Conservation (phyloP, 2,888 invertebrate genomes). For the Sphinx pinastri region DNA sequence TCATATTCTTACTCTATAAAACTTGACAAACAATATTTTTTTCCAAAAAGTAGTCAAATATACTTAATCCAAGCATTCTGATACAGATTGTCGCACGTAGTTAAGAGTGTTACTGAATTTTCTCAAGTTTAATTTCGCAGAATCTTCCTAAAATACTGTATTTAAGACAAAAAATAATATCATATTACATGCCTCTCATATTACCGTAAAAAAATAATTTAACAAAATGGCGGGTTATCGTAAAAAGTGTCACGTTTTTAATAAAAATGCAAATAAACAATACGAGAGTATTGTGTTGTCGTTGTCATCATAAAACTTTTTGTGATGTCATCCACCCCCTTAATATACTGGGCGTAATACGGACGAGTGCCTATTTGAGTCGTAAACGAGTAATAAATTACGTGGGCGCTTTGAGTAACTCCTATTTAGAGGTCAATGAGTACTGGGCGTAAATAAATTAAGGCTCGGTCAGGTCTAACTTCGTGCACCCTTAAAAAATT, state of each 20-base stretch:
- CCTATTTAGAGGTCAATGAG: slow-evolving; percentile 22
- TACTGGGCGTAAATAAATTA: slow-evolving; percentile 10
- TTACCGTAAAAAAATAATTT: slow-evolving; percentile 28
- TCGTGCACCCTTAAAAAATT: background rate
- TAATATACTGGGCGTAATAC: slow-evolving; percentile 23
- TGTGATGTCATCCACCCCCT: slow-evolving; percentile 44
- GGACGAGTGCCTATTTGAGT: slow-evolving; percentile 21
- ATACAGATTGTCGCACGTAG: too few relatives aligned
- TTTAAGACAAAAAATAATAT: slow-evolving; percentile 18
- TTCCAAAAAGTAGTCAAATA: too few relatives aligned
- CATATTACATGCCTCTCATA: slow-evolving; percentile 34
- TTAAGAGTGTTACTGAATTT: background rate
- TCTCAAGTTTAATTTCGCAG: background rate
- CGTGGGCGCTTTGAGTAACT: slow-evolving; percentile 14
- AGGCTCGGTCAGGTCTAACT: background rate
- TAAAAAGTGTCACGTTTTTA: slow-evolving; percentile 46
- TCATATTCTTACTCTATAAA: too few relatives aligned
- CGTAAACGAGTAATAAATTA: slow-evolving; percentile 27
- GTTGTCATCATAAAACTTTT: slow-evolving; percentile 40
- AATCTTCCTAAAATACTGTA: background rate
- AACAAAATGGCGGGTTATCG: slow-evolving; percentile 32
- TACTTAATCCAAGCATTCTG: too few relatives aligned
- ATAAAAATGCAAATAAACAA: slow-evolving; percentile 56
- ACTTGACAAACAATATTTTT: too few relatives aligned
- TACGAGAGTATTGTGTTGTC: slow-evolving; percentile 41